Evolutionary conservation across 2,113 vertebrate genomes (phyloP).

Genomic region (Paramisgurnus dabryanus): DNA sequence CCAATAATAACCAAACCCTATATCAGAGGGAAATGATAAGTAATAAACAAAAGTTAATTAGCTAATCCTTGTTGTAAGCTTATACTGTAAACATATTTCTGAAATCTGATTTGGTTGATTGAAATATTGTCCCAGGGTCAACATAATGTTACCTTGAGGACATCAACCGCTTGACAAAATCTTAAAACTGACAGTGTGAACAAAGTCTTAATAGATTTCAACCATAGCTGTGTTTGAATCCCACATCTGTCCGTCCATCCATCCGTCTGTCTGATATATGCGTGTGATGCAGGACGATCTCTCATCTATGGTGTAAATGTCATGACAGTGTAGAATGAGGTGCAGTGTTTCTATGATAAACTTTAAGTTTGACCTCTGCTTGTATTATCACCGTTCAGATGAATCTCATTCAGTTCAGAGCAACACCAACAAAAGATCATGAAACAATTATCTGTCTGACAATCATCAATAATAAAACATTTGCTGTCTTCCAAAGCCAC

Average conservation of each 20-base stretch:
- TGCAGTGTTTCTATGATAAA: conserved; percentile 9
- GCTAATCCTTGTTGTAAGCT: too few species aligned
- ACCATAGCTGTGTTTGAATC: not conserved
- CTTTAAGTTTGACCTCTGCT: conserved; percentile 17
- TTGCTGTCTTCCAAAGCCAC: not conserved
- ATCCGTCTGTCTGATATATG: not conserved
- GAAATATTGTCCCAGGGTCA: too few species aligned
- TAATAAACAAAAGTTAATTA: too few species aligned
- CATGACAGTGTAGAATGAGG: conserved; percentile 1
- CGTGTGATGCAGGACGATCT: not conserved
- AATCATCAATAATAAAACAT: conserved; percentile 23
- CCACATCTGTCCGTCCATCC: not conserved
- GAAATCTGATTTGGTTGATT: too few species aligned
- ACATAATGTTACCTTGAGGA: too few species aligned
- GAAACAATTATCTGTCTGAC: conserved; percentile 17
- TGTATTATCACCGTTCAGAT: not conserved
- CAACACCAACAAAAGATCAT: not conserved
- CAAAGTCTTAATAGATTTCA: not conserved
- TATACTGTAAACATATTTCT: too few species aligned
- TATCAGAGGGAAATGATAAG: too few species aligned
- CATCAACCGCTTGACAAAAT: too few species aligned
- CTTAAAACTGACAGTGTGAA: too few species aligned
- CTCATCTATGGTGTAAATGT: conserved; percentile 28
- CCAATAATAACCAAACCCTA: too few species aligned
- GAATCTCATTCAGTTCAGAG: too few species aligned